Percentiles rank a stretch among this genome's conserved stretches.
Evolutionary conservation across 2,888 invertebrate genomes (phyloP).

Genomic region (Stratiomys singularior): DNA sequence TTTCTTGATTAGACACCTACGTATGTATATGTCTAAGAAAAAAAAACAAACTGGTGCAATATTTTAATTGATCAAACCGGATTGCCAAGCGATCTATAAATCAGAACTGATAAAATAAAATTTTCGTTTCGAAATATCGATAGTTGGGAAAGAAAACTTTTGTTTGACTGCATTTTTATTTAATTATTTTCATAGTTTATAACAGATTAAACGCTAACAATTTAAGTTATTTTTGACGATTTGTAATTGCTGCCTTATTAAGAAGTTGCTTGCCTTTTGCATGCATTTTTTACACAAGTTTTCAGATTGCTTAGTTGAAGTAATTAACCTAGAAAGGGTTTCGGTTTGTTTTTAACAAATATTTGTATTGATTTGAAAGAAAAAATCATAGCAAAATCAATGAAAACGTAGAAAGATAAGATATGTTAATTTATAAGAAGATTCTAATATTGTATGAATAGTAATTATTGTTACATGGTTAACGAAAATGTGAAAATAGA

Average conservation of each 20-base stretch:
- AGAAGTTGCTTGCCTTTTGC: conserved; percentile 35
- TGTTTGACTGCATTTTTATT: too few species aligned
- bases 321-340: background rate
- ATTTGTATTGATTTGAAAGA: background rate
- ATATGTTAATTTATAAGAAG: background rate
- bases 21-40: too few species aligned
- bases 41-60: conserved; percentile 26
- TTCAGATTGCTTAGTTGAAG: background rate
- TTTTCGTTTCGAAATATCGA: too few species aligned
- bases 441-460: background rate
- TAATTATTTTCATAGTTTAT: too few species aligned
- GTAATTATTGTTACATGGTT: background rate
- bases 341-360: background rate
- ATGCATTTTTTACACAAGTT: conserved; percentile 30
- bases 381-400: background rate
- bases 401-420: background rate
- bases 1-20: too few species aligned
- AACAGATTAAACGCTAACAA: background rate
- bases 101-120: too few species aligned
- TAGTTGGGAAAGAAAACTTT: too few species aligned
- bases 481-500: background rate
- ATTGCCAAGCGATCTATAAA: background rate
- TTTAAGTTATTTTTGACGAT: background rate
- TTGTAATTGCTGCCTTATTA: background rate
- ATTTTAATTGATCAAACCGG: conserved; percentile 39